Evolutionary conservation across 2,888 invertebrate species (phyloP), one percentile per base, ranked within the genome.

Genomic region (Dione vanillae): DNA sequence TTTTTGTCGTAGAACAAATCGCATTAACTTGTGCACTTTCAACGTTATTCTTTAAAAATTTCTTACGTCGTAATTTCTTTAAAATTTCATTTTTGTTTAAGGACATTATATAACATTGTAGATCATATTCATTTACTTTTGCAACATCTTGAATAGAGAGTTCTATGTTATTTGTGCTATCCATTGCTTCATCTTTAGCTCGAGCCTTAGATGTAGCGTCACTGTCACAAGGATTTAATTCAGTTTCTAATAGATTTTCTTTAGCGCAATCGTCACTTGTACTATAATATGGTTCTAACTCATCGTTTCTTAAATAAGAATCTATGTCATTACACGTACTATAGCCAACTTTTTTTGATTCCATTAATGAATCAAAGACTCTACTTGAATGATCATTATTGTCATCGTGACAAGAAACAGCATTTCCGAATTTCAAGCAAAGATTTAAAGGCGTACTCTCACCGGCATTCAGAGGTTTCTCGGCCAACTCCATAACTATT

Each of bases 401-500:
- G 1, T 65, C 61, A 41, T 67, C 61, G 43, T 70, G 49, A 19
- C 71, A 40, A 20, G 70, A 11, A 40, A 43, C 54, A 43, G 83
- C 79, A 5, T 80, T 77, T 12, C 82, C 78, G 54, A 86, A 85
- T 74, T 83, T 83, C 0, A 87, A 70, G 67, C 76, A 82, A 3
- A 86, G 71, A 67, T 82, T 80, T 3, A 79, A 76, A 0, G 74
- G 76, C 61, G 83, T 82, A 0, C 77, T 74, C 74, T 84, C 81
- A 1, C 77, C 76, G 0, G 72, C 70, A 67, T 79, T 76, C 0
- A 51, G 67, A 0, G 81, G 71, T 72, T 85, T 86, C 74, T 88
- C 84, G 79, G 83, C 85, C 1, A 90, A 74, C 76, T 86, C 84
- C 2, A 89, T 85, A 1, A 80, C 81, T 19, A 90, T 82, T 0